Evolutionary conservation across 2,113 vertebrate species (phyloP).

Genomic region (Pseudopipra pipra): DNA sequence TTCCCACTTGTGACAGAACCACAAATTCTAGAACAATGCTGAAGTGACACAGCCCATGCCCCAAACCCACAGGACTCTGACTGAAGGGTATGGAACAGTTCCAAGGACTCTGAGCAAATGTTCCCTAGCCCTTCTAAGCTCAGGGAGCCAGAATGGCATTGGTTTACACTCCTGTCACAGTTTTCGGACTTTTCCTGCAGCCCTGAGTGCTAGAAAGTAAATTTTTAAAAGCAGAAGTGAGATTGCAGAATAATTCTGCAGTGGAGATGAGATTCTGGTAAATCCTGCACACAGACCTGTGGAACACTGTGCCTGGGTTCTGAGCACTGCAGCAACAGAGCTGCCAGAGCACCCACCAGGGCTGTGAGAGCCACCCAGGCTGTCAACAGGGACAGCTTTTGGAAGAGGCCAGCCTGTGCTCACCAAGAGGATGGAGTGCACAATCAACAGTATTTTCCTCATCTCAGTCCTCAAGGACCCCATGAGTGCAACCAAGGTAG

Average conservation of each 20-base stretch:
- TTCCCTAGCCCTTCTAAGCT: background rate
- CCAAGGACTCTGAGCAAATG: background rate
- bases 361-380: background rate
- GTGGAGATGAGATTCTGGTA: fast-evolving
- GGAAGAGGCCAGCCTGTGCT: background rate
- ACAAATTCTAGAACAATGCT: background rate
- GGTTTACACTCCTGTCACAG: background rate
- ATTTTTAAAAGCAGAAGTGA: background rate
- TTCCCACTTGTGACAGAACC: background rate
- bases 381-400: background rate
- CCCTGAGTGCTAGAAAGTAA: background rate
- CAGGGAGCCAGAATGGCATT: background rate
- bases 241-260: background rate
- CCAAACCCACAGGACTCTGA: background rate
- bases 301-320: fast-evolving
- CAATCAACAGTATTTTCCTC: background rate
- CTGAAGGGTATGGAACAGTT: background rate
- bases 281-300: fast-evolving
- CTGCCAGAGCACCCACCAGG: background rate
- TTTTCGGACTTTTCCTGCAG: background rate
- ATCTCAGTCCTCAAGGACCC: background rate
- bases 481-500: background rate
- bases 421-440: background rate
- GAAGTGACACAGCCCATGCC: background rate
- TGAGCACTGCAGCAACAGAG: background rate